phyloP scores from a whole-genome alignment of 1,140 invertebrate species.

The Frieseomelitta varia region DNA sequence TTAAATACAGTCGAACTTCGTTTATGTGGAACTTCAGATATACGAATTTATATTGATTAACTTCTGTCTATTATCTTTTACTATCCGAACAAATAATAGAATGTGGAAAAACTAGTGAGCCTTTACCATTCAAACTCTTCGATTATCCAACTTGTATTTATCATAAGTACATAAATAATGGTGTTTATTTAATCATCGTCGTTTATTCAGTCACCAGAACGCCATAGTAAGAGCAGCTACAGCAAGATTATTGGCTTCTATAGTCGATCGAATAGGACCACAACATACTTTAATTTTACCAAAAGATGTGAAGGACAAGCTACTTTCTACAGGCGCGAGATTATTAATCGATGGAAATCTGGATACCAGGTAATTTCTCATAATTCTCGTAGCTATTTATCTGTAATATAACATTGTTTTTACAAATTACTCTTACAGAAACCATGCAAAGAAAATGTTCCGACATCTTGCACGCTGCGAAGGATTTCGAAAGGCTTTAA shows the following conservation, averaged over 20 bases:
- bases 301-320: conserved; percentile 90
- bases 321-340: conserved; percentile 91
- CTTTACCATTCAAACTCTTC: too few species aligned
- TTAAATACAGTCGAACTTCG: too few species aligned
- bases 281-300: conserved; percentile 88
- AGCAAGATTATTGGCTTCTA: conserved; percentile 88
- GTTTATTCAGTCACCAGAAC: conserved; percentile 90
- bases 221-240: conserved; percentile 91
- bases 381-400: too few species aligned
- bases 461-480: conserved; percentile 83
- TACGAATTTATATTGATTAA: too few species aligned
- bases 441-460: conserved; percentile 87
- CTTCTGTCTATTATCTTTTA: too few species aligned
- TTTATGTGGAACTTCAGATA: too few species aligned
- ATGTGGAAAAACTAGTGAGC: too few species aligned
- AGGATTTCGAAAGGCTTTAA: conserved; percentile 85
- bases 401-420: neutral
- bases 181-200: too few species aligned
- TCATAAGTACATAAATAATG: too few species aligned
- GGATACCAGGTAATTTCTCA: conserved; percentile 87
- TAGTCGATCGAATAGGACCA: conserved; percentile 88
- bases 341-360: conserved; percentile 93
- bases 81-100: too few species aligned
- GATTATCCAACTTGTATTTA: too few species aligned
- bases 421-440: conserved; percentile 80